A percentile compares a stretch with the other conserved stretches of the same genome.
Evolutionary conservation across 2,113 vertebrate genomes (phyloP).

Genomic region (Peromyscus polionotus): DNA sequence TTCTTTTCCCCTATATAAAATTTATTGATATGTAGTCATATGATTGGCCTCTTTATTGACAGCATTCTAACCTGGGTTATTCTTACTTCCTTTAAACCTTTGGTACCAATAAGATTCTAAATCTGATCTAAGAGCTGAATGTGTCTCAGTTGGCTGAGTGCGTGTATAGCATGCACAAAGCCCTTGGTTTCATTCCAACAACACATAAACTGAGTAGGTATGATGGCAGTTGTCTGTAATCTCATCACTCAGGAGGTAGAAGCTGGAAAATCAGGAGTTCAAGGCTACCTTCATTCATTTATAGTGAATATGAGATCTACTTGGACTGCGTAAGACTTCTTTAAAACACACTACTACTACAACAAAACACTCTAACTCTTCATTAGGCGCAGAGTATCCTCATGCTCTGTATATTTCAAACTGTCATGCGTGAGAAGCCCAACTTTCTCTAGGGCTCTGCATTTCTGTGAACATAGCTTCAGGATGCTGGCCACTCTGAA

Average conservation of each 20-base stretch:
- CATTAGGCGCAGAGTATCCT: background rate
- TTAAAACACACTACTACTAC: background rate
- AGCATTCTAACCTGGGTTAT: background rate
- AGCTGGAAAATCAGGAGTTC: background rate
- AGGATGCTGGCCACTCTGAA: too few relatives aligned
- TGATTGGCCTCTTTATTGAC: background rate
- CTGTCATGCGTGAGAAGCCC: background rate
- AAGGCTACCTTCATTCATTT: background rate
- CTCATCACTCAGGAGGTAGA: background rate
- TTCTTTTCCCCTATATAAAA: background rate
- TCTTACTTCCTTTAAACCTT: background rate
- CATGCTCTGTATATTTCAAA: accelerated
- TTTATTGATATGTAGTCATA: background rate
- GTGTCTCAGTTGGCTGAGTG: background rate
- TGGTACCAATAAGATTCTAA: background rate
- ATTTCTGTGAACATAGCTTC: background rate
- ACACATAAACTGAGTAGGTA: too few relatives aligned
- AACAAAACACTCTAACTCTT: background rate
- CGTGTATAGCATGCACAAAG: background rate
- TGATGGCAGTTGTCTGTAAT: background rate
- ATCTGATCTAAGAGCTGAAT: background rate
- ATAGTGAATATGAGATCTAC: background rate
- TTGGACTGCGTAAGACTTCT: background rate
- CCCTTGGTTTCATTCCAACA: background rate
- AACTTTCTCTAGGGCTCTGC: accelerated